Percentiles rank a stretch among this genome's conserved stretches.
Conservation (phyloP, 1,140 invertebrate species). For the Magallana ariakensis region DNA sequence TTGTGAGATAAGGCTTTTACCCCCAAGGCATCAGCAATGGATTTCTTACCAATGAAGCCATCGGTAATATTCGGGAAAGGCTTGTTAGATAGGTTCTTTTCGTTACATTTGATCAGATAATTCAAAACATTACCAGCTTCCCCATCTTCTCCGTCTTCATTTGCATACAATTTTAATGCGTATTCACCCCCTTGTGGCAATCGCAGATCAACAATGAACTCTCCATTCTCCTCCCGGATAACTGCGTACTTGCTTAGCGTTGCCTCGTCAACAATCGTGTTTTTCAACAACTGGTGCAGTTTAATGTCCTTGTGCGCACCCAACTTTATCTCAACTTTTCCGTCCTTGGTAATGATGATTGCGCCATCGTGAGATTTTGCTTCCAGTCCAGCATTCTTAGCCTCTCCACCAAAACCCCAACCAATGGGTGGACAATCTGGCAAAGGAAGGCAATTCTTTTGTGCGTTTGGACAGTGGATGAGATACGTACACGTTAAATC, state of each 20-base stretch:
- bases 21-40: conserved; percentile 64
- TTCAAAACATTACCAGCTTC: conserved; percentile 75
- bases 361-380: conserved; percentile 73
- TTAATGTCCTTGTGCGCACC: conserved; percentile 69
- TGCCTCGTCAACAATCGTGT: conserved; percentile 73
- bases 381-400: conserved; percentile 70
- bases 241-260: conserved; percentile 74
- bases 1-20: conserved; percentile 70
- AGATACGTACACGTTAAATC: conserved; percentile 76
- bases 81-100: conserved; percentile 57
- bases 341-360: conserved; percentile 72
- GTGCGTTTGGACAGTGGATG: conserved; percentile 69
- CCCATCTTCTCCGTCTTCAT: conserved; percentile 68
- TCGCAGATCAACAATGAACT: conserved; percentile 71
- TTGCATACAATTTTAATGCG: conserved; percentile 74
- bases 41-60: conserved; percentile 69
- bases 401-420: conserved; percentile 74
- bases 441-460: conserved; percentile 70
- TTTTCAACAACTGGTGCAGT: conserved; percentile 71
- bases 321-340: conserved; percentile 73
- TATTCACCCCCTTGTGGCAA: conserved; percentile 76
- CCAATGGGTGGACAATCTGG: conserved; percentile 75
- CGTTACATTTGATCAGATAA: conserved; percentile 72
- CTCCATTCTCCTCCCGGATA: conserved; percentile 68
- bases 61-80: conserved; percentile 74